These are phyloP conservation scores for Cecidostiba fungosa DNA, from an alignment of 2,888 invertebrate species.

Conservation along the genomic window DNA sequence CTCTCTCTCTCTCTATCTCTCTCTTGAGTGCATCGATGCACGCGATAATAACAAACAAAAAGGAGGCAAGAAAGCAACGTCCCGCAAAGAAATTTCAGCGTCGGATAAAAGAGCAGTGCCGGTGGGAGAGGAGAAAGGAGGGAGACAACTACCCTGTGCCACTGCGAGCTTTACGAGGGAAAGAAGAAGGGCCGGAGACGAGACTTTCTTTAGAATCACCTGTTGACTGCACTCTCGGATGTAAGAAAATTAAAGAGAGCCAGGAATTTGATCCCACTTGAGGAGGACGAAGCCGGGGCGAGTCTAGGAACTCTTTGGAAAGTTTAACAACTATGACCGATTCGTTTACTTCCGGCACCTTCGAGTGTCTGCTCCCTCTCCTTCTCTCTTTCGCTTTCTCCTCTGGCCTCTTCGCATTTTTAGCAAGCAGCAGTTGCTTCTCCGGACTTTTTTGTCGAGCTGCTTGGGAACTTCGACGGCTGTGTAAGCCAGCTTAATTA, in stretches of 20 bases:
- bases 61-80: background rate
- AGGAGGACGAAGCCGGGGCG: background rate
- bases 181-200: background rate
- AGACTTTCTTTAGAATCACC: slow-evolving; percentile 67
- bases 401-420: background rate
- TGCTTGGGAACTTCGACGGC: background rate
- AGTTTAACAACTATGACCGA: slow-evolving; percentile 67
- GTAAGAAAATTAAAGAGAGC: slow-evolving; percentile 68
- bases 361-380: background rate
- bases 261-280: slow-evolving; percentile 58
- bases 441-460: background rate
- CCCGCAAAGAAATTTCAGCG: background rate
- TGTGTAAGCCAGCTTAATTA: slow-evolving; percentile 1
- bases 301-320: slow-evolving; percentile 57
- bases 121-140: too few relatives aligned
- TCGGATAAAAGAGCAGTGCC: background rate
- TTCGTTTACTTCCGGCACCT: slow-evolving; percentile 59
- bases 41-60: background rate
- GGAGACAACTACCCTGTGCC: background rate
- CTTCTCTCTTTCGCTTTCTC: too few relatives aligned
- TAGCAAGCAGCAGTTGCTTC: background rate
- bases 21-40: background rate
- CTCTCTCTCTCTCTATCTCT: background rate
- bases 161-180: slow-evolving; percentile 16
- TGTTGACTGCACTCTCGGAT: slow-evolving; percentile 69